phyloP scores from a whole-genome alignment of 2,888 invertebrate species.

The Stenichneumon culpator region DNA sequence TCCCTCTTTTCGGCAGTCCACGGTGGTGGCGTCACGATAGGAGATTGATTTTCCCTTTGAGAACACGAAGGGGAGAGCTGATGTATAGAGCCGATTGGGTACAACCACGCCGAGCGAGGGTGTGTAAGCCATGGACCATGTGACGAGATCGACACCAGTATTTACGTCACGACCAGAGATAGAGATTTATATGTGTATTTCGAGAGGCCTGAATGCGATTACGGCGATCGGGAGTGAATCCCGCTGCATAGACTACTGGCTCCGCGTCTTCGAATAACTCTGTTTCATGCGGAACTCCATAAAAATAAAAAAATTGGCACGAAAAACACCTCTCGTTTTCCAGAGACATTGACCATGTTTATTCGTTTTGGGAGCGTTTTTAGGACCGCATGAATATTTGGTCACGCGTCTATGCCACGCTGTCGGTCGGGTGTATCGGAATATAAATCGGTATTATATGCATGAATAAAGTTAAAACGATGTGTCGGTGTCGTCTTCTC shows the following conservation, averaged over 20 bases:
- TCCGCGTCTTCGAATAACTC: background rate
- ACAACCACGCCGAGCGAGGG: slow-evolving; percentile 16
- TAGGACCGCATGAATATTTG: slow-evolving; percentile 46
- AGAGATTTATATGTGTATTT: slow-evolving; percentile 50
- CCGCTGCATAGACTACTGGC: background rate
- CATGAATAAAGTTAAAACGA: slow-evolving; percentile 47
- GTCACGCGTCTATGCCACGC: background rate
- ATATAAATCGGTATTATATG: background rate
- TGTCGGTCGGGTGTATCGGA: background rate
- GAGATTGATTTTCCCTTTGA: slow-evolving; percentile 67
- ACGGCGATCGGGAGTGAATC: background rate
- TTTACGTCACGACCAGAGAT: slow-evolving; percentile 62
- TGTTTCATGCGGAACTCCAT: background rate
- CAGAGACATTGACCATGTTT: background rate
- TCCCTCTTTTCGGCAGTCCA: slow-evolving; percentile 47
- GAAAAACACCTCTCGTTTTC: background rate
- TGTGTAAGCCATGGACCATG: slow-evolving; percentile 39
- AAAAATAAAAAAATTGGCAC: background rate
- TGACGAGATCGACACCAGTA: slow-evolving; percentile 55
- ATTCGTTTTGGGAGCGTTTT: background rate
- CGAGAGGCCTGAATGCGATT: background rate
- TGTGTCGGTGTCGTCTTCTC: background rate
- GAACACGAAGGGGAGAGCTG: slow-evolving; percentile 41
- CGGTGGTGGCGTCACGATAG: slow-evolving; percentile 59
- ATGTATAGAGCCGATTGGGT: slow-evolving; percentile 30